Evolutionary conservation across 2,888 invertebrate species (phyloP), one percentile per base, ranked within the genome.

Genomic region (Calameuta idolon): DNA sequence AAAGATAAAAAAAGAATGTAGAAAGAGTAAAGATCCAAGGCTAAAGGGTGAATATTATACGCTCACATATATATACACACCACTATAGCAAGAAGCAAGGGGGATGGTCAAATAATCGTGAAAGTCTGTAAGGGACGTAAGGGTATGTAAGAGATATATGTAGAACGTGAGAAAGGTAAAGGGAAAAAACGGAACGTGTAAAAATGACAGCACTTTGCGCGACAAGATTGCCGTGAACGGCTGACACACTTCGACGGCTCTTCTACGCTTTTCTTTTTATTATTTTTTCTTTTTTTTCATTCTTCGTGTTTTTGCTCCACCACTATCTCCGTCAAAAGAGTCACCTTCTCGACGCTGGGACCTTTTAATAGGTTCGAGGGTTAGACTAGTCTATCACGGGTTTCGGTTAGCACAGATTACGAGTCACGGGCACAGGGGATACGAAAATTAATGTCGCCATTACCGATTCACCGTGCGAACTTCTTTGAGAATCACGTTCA

Each of bases 1-100:
- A 68, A 77, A 81, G 80, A 81, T 75, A 79, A 81, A 79, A 80
- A 80, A 80, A 80, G 76, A 81, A 75, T 76, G 30, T 34, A 76
- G 75, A 77, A 78, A 77, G 69, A 69, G 73, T 75, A 55, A 35
- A 31, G 75, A 75, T 76, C 76, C 69, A 76, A 74, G 76, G 75
- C 75, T 69, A 79, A 75, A 73, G 75, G 77, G 71, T 55, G 55
- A 55, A 55, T 55, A 55, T 55, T 55, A 55, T 9, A 55, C 55
- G 9, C 55, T 55, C 23, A 34, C 15, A 40, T 15, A 23, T 40
- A 35, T 35, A 35, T 35, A 23, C 23, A 9, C 23, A 55, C 23
- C 9, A 23, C 55, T 55, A 9, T 55, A 55, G 55, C 9, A 55
- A 23, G 74, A 37, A 37, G 76, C 68, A 68, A 40, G 76, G 75